Percentiles rank a stretch among this genome's conserved stretches.
Evolutionary conservation across 2,797 vertebrate genomes (phyloP).

Genomic region (Aldrovandia affinis): DNA sequence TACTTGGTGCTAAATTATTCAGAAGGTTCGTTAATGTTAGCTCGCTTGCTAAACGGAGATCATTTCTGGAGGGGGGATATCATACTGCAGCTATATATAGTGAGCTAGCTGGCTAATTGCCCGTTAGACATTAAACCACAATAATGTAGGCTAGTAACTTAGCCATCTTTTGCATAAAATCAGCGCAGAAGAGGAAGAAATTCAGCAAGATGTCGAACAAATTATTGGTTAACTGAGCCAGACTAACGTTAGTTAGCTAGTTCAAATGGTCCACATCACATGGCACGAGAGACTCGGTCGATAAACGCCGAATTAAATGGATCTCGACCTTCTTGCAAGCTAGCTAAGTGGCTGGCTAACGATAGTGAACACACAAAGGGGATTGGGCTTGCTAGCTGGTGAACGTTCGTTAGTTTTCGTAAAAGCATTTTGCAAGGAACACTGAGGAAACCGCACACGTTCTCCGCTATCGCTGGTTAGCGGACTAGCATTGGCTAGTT

Average conservation of each 20-base stretch:
- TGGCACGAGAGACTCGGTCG: neutral
- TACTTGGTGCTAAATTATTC: constrained; percentile 6
- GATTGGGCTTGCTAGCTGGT: neutral
- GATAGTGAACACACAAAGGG: neutral
- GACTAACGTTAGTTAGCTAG: no score
- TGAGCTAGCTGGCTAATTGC: neutral
- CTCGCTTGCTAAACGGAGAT: neutral
- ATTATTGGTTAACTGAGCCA: no score
- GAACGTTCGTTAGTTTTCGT: neutral
- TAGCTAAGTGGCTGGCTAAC: no score
- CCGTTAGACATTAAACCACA: neutral
- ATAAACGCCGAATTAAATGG: neutral
- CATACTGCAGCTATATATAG: neutral
- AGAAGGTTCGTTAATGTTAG: neutral
- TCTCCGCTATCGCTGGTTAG: neutral
- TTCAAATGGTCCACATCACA: neutral
- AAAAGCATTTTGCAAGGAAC: neutral
- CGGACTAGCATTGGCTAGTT: neutral
- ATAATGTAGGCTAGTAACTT: neutral
- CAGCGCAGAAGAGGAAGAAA: neutral
- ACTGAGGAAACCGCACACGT: neutral
- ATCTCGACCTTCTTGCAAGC: neutral
- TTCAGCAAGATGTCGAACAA: constrained; percentile 7
- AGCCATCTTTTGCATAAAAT: neutral
- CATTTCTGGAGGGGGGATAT: neutral